Evolutionary conservation across 2,113 vertebrate species (phyloP).

Genomic region (Heliornis fulica): DNA sequence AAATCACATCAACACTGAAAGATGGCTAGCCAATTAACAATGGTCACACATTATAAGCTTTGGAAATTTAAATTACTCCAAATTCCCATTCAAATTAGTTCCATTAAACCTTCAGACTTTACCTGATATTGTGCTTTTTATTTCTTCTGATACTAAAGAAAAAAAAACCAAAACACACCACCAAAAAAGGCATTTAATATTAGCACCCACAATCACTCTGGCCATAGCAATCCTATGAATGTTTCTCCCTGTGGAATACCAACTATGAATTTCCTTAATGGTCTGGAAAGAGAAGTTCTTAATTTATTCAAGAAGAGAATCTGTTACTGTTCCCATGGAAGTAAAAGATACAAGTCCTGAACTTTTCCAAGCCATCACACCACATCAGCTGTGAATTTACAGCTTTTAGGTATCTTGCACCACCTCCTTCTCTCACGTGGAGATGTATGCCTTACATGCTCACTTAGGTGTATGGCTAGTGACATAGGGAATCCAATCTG

Average conservation of each 20-base stretch:
- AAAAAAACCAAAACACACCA: not conserved
- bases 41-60: not conserved
- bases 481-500: not conserved
- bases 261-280: not conserved
- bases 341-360: not conserved
- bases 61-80: not conserved
- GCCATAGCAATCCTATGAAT: not conserved
- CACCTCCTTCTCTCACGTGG: fast-evolving
- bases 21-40: not conserved
- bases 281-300: not conserved
- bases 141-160: not conserved
- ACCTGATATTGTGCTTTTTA: not conserved
- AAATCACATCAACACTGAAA: not conserved
- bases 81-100: not conserved
- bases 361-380: not conserved
- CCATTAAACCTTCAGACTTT: not conserved
- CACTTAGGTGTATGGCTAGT: not conserved
- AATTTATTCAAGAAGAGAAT: not conserved
- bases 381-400: not conserved
- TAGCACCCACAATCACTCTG: not conserved
- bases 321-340: not conserved
- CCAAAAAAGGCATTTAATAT: not conserved
- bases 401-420: not conserved
- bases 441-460: not conserved
- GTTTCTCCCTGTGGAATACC: fast-evolving